phyloP scores from a whole-genome alignment of 2,888 invertebrate genomes.

The Coleophora flavipennella region DNA sequence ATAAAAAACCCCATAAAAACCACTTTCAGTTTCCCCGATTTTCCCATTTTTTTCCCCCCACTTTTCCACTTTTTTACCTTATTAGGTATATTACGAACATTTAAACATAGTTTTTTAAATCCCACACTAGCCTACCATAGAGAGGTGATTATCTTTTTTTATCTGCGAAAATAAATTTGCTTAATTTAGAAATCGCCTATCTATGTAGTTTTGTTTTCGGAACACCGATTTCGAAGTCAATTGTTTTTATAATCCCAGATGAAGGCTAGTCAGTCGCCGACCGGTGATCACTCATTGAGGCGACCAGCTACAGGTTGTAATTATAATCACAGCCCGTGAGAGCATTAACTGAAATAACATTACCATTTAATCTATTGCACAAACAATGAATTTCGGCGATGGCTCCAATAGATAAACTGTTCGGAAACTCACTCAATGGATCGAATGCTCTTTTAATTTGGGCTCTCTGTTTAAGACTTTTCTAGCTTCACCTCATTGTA shows the following conservation, averaged over 20 bases:
- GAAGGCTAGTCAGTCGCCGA: conserved; percentile 1
- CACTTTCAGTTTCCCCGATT: no score
- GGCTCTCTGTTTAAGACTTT: conserved; percentile 6
- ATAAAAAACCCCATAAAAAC: no score
- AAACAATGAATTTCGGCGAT: conserved; percentile 25
- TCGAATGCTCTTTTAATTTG: conserved; percentile 28
- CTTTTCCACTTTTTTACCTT: no score
- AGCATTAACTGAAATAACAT: conserved; percentile 10
- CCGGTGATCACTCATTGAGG: conserved; percentile 3
- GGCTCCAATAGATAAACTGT: conserved; percentile 33
- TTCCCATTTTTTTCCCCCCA: no score
- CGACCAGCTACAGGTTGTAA: conserved; percentile 2
- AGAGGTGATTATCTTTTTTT: no score
- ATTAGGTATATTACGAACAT: no score
- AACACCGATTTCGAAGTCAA: neutral
- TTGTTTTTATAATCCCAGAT: neutral
- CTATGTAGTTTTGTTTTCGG: no score
- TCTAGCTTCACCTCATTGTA: neutral
- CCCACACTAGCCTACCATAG: no score
- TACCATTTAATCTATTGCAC: conserved; percentile 13
- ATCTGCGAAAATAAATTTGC: no score
- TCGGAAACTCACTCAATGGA: conserved; percentile 20
- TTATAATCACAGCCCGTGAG: conserved; percentile 14
- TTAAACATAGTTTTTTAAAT: no score
- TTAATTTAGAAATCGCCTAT: no score